phyloP scores from a whole-genome alignment of 2,797 vertebrate species.

The Acropternis orthonyx region DNA sequence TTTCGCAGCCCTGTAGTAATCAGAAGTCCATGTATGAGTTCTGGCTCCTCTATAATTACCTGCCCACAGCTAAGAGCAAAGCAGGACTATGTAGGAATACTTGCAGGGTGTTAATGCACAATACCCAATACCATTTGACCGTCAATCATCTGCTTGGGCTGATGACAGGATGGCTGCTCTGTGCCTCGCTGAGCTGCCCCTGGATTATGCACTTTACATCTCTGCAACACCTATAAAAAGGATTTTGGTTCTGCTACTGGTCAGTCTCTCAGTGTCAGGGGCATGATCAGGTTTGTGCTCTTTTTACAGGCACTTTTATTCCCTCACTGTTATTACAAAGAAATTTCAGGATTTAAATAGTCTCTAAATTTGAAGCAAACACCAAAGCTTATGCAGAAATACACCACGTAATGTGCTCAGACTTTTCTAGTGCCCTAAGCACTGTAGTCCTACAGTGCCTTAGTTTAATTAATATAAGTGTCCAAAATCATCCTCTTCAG shows the following conservation, averaged over 20 bases:
- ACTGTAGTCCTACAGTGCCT: neutral
- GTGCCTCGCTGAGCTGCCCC: neutral
- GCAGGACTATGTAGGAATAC: neutral
- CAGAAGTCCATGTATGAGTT: neutral
- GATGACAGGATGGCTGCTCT: neutral
- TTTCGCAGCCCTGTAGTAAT: neutral
- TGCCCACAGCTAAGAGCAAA: neutral
- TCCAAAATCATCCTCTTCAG: neutral
- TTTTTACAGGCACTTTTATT: neutral
- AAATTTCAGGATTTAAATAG: neutral
- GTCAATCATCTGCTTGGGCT: neutral
- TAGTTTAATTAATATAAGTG: neutral
- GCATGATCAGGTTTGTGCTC: neutral
- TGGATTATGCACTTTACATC: neutral
- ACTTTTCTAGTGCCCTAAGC: neutral
- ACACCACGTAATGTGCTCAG: neutral
- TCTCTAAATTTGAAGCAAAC: neutral
- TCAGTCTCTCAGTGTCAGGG: neutral
- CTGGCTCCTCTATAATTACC: neutral
- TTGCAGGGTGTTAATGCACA: neutral
- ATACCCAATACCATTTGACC: neutral
- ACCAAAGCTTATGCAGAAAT: neutral
- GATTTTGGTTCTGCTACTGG: neutral
- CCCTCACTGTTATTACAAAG: neutral
- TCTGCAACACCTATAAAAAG: neutral